Evolutionary conservation across 2,888 invertebrate genomes (phyloP), one percentile per base, ranked within the genome.

Genomic region (Melieria picta): DNA sequence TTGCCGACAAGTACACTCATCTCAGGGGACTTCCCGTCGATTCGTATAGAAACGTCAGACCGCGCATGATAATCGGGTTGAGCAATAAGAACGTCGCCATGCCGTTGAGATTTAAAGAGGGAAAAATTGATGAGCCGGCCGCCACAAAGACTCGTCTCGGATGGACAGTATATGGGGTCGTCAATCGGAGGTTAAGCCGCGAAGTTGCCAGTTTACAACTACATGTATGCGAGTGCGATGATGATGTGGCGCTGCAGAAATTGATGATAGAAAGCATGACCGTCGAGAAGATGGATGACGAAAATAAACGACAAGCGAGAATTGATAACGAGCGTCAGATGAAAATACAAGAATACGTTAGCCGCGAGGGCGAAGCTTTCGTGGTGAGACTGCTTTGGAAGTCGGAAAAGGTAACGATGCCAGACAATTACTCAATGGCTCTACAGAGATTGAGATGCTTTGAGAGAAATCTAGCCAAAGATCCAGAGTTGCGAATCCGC

Each of bases 361-460:
- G 5, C 5, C 68, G 65, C 1, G 65, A 56, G 7, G 65, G 66
- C 9, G 65, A 73, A 45, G 58, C 60, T 1, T 76, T 72, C 16
- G 73, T 76, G 47, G 71, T 74, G n/a, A 75, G 70, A 46, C 63
- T 78, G 30, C 30, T 30, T 30, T 30, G 30, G 30, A 30, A 30
- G 30, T 30, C 30, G 30, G 2, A 73, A 9, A 67, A 72, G 7
- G 69, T 71, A 55, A 71, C 50, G 6, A 68, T 79, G 46, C 78
- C 80, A 65, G 73, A 80, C 42, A 80, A 76, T 60, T 66, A 67
- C 30, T 46, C 47, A 4, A 77, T 74, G 70, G 77, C 77, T 0
- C 56, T 72, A 7, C 46, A 46, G 4, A 73, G 78, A 16, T 46
- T 63, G 0, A 48, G n/a, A 45, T 61, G 74, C 75, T 56, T 70